Conservation (phyloP, 2,797 vertebrate genomes). For the Florisuga fusca region DNA sequence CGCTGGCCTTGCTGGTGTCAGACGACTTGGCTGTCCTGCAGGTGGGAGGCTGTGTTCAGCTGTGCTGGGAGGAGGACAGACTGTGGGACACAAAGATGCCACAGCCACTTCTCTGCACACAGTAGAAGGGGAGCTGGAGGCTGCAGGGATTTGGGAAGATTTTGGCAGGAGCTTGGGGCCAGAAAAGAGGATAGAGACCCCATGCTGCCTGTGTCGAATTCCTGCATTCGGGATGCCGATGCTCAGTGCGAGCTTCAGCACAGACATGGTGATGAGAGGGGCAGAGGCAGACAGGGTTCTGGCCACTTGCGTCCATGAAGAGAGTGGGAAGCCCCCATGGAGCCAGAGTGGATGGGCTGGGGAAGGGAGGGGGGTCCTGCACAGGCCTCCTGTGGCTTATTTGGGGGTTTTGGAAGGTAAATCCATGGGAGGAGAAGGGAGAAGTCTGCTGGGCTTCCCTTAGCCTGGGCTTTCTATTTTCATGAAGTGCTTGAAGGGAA, state of each 20-base stretch:
- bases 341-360: not conserved
- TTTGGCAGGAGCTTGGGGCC: not conserved
- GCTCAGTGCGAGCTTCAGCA: accelerated
- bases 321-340: not conserved
- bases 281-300: not conserved
- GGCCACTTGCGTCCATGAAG: not conserved
- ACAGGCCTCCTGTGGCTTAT: not conserved
- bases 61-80: not conserved
- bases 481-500: not conserved
- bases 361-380: not conserved
- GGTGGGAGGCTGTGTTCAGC: not conserved
- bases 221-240: accelerated
- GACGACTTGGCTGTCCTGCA: not conserved
- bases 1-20: accelerated
- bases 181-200: not conserved
- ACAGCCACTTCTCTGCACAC: accelerated
- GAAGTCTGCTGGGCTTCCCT: not conserved
- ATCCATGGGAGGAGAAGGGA: not conserved
- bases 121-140: not conserved
- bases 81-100: not conserved
- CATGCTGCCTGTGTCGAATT: accelerated
- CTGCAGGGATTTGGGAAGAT: not conserved
- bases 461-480: not conserved
- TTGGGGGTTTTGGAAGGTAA: not conserved
- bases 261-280: not conserved